Conservation (phyloP, 2,797 vertebrate species). For the Characodon lateralis region DNA sequence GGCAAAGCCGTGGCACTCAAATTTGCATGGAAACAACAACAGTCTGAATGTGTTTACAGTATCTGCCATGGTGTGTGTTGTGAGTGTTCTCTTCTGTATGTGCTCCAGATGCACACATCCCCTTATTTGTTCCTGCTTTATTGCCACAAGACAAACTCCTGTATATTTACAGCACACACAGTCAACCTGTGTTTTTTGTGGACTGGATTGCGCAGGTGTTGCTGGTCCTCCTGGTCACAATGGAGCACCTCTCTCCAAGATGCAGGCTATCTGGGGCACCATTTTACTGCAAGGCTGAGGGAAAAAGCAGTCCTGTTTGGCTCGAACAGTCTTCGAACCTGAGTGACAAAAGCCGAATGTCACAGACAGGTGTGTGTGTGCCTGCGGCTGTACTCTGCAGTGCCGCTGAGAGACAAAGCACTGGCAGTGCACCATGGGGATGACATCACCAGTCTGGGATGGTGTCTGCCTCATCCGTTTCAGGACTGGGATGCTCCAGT, state of each 20-base stretch:
- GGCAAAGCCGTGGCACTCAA: slow-evolving; percentile 36
- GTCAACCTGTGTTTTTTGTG: slow-evolving; percentile 8
- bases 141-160: slow-evolving; percentile 47
- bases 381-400: slow-evolving; percentile 71
- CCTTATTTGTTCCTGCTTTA: slow-evolving; percentile 33
- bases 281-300: slow-evolving; percentile 46
- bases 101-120: slow-evolving; percentile 43
- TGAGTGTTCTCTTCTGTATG: slow-evolving; percentile 15
- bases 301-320: slow-evolving; percentile 37
- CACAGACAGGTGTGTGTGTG: slow-evolving; percentile 63
- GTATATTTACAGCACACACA: slow-evolving; percentile 31
- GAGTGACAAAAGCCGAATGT: slow-evolving; percentile 64
- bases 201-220: slow-evolving; percentile 25
- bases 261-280: slow-evolving; percentile 24
- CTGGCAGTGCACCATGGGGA: slow-evolving; percentile 71
- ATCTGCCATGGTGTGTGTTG: slow-evolving; percentile 35
- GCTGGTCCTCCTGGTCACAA: slow-evolving; percentile 20
- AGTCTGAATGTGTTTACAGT: slow-evolving; percentile 51
- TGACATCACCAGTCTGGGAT: slow-evolving; percentile 82
- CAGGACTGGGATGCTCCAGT: slow-evolving; percentile 63
- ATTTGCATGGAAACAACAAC: slow-evolving; percentile 71
- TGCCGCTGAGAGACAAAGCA: slow-evolving; percentile 80
- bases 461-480: slow-evolving; percentile 75
- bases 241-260: slow-evolving; percentile 21
- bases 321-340: slow-evolving; percentile 33